A percentile compares a stretch with the other conserved stretches of the same genome.
phyloP scores from a whole-genome alignment of 2,113 vertebrate species.

The Mesocricetus auratus region DNA sequence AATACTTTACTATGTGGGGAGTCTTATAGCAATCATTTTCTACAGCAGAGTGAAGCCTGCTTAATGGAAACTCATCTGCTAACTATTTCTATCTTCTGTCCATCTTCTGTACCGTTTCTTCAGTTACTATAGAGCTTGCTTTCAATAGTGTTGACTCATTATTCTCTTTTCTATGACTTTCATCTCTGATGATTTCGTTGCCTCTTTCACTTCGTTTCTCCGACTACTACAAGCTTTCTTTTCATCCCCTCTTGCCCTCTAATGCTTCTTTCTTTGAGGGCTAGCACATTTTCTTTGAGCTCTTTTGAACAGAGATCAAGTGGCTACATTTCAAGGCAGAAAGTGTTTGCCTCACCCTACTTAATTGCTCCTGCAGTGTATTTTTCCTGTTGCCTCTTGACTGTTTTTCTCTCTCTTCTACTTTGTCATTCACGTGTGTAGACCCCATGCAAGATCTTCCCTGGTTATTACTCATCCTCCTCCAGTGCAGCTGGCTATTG shows the following conservation, averaged over 20 bases:
- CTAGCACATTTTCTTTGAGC: not conserved
- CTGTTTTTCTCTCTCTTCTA: not conserved
- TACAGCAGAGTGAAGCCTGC: not conserved
- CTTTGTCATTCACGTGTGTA: not conserved
- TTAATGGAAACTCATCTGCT: not conserved
- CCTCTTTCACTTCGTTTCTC: slow-evolving; percentile 34
- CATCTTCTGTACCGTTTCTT: not conserved
- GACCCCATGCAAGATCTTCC: not conserved
- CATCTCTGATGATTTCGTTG: slow-evolving; percentile 18
- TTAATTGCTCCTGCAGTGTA: not conserved
- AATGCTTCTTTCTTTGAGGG: not conserved
- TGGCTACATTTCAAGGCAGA: not conserved
- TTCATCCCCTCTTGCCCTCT: not conserved
- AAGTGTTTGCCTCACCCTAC: not conserved
- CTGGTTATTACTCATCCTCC: not conserved
- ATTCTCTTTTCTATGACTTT: not conserved
- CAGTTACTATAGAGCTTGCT: not conserved
- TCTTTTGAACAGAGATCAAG: slow-evolving; percentile 42
- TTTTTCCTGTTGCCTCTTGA: not conserved
- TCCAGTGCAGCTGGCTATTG: not conserved
- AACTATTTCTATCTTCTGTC: not conserved
- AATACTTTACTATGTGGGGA: not conserved
- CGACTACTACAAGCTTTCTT: not conserved
- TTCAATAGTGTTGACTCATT: not conserved
- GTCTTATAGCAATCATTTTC: not conserved